phyloP scores from a whole-genome alignment of 2,888 invertebrate species.

The Standfussiana lucernea region DNA sequence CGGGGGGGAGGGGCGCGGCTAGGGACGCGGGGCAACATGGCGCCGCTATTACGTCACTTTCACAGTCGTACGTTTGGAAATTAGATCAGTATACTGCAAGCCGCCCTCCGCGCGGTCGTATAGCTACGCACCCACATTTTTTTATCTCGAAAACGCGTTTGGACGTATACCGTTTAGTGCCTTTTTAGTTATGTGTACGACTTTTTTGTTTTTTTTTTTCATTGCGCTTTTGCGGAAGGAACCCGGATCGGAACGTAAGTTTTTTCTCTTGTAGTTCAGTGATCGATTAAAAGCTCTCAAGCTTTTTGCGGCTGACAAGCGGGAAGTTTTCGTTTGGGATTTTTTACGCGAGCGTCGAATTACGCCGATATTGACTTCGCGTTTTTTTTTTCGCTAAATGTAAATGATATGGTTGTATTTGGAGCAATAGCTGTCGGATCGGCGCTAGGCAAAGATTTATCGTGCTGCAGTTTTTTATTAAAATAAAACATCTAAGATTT shows the following conservation, averaged over 20 bases:
- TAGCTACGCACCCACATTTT: slow-evolving; percentile 60
- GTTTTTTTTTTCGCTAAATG: slow-evolving; percentile 61
- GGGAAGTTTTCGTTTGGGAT: slow-evolving; percentile 71
- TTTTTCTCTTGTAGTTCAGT: slow-evolving; percentile 68
- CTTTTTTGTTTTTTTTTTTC: slow-evolving; percentile 74
- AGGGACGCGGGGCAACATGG: slow-evolving; percentile 83
- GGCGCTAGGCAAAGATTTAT: slow-evolving; percentile 46
- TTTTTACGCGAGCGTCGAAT: slow-evolving; percentile 71
- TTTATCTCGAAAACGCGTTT: slow-evolving; percentile 67
- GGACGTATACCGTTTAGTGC: slow-evolving; percentile 74
- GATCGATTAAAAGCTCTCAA: slow-evolving; percentile 78
- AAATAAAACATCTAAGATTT: slow-evolving; percentile 22
- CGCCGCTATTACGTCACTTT: slow-evolving; percentile 88
- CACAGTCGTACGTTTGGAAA: slow-evolving; percentile 86
- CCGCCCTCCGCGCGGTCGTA: slow-evolving; percentile 75
- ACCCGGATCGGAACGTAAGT: slow-evolving; percentile 78
- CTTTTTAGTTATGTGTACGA: slow-evolving; percentile 75
- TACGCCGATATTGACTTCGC: slow-evolving; percentile 67
- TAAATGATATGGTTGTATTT: slow-evolving; percentile 61
- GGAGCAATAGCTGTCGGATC: slow-evolving; percentile 43
- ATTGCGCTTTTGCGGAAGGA: slow-evolving; percentile 71
- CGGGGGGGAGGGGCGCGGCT: slow-evolving; percentile 73
- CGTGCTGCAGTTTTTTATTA: slow-evolving; percentile 49
- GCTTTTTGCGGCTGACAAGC: slow-evolving; percentile 76
- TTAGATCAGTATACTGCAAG: slow-evolving; percentile 88